Evolutionary conservation across 2,888 invertebrate species (phyloP).

Genomic region (Priocnemis perturbator): DNA sequence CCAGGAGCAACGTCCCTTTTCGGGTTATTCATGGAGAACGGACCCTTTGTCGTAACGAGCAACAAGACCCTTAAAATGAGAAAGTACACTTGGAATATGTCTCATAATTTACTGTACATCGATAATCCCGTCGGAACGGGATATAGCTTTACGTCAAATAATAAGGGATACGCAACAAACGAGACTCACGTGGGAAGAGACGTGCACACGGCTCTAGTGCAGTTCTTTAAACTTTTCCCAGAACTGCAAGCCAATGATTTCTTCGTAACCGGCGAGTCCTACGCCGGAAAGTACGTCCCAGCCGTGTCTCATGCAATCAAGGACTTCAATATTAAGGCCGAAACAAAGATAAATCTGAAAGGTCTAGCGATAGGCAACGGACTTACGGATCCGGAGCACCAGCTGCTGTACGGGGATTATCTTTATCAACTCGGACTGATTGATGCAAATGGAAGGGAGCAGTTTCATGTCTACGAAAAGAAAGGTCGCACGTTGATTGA

Average conservation of each 20-base stretch:
- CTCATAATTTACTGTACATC: constrained; percentile 89
- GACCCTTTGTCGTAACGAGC: constrained; percentile 81
- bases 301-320: constrained; percentile 86
- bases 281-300: constrained; percentile 89
- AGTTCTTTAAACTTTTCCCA: constrained; percentile 91
- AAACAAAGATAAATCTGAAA: constrained; percentile 82
- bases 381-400: constrained; percentile 86
- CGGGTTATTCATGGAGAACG: constrained; percentile 90
- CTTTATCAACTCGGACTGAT: constrained; percentile 86
- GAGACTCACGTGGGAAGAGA: constrained; percentile 89
- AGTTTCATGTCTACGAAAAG: constrained; percentile 80
- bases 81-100: constrained; percentile 87
- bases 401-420: constrained; percentile 86
- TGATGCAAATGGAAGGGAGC: constrained; percentile 79
- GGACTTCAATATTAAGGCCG: constrained; percentile 78
- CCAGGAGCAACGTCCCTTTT: constrained; percentile 88
- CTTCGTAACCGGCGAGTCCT: constrained; percentile 93
- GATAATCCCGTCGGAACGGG: constrained; percentile 97
- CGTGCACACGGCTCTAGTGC: constrained; percentile 84
- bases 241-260: constrained; percentile 86
- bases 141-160: constrained; percentile 89
- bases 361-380: constrained; percentile 89
- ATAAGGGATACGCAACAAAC: constrained; percentile 86
- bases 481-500: constrained; percentile 80
- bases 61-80: constrained; percentile 78